Conservation (phyloP, 2,797 vertebrate species). For the Alosa sapidissima region DNA sequence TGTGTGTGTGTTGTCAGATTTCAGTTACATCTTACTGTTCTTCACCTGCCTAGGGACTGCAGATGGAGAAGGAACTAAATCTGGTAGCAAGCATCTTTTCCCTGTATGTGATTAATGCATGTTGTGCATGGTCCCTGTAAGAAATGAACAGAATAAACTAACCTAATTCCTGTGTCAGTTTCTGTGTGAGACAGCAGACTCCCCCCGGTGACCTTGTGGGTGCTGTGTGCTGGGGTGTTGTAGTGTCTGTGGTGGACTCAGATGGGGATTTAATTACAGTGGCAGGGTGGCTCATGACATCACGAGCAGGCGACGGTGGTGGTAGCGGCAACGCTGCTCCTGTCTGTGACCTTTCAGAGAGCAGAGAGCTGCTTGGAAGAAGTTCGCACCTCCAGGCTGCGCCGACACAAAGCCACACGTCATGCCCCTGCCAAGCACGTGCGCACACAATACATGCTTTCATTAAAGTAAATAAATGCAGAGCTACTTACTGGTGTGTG, state of each 20-base stretch:
- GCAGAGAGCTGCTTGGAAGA: conserved; percentile 26
- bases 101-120: no score
- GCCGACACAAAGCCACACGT: conserved; percentile 23
- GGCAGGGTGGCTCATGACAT: not conserved
- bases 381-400: conserved; percentile 37
- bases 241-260: not conserved
- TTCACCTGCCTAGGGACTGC: no score
- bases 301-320: not conserved
- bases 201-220: no score
- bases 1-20: no score
- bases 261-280: not conserved
- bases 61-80: no score
- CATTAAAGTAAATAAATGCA: not conserved
- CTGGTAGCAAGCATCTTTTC: no score
- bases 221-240: not conserved
- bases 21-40: no score
- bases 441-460: conserved; percentile 1
- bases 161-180: no score
- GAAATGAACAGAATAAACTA: no score
- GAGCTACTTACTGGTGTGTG: not conserved
- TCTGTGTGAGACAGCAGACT: not conserved
- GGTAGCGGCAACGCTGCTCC: not conserved
- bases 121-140: no score
- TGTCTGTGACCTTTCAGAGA: conserved; percentile 24
- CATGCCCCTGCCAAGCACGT: not conserved